Evolutionary conservation across 2,797 vertebrate genomes (phyloP).

Genomic region (Gephyroberyx darwinii): DNA sequence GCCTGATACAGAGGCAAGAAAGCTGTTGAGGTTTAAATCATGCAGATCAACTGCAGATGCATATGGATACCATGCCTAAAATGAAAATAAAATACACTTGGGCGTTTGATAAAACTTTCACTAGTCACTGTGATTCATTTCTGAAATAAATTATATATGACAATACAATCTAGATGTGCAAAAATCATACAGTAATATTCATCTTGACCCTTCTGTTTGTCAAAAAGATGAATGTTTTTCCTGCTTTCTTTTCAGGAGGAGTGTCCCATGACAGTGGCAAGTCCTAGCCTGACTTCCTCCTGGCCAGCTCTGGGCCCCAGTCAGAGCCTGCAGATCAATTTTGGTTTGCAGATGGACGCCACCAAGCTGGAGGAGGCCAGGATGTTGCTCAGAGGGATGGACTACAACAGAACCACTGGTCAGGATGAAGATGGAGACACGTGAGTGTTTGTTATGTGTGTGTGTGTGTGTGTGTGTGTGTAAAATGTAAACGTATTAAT

Average conservation of each 20-base stretch:
- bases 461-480: neutral
- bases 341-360: constrained; percentile 65
- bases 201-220: neutral
- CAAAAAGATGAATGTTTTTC: neutral
- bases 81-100: neutral
- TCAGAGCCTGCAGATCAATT: constrained; percentile 51
- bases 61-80: neutral
- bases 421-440: constrained; percentile 93
- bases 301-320: constrained; percentile 59
- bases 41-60: neutral
- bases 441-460: constrained; percentile 63
- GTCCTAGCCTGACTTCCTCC: constrained; percentile 49
- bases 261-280: constrained; percentile 50
- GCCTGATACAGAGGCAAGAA: no score
- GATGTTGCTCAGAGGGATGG: constrained; percentile 80
- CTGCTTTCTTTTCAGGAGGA: constrained; percentile 44
- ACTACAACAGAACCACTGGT: constrained; percentile 79
- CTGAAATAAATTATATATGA: no score
- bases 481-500: constrained; percentile 19
- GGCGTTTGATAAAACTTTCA: neutral
- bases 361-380: constrained; percentile 84
- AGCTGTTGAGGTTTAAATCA: no score
- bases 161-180: no score
- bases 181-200: neutral
- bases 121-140: no score